A percentile compares a stretch with the other conserved stretches of the same genome.
Evolutionary conservation across 2,888 invertebrate genomes (phyloP).

Genomic region (Mongoloraphidia duomilia): DNA sequence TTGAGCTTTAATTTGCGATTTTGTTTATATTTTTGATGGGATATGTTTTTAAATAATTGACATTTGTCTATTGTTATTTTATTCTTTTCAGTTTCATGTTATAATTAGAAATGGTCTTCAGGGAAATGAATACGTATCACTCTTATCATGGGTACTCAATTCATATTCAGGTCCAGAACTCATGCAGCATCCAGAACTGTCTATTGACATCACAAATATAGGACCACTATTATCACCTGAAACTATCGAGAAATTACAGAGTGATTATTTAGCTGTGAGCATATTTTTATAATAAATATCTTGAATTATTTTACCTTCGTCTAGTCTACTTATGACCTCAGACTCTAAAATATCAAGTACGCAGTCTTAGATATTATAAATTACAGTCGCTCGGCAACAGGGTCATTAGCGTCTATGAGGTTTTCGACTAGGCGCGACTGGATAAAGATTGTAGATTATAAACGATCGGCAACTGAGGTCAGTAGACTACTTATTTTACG

Average conservation of each 20-base stretch:
- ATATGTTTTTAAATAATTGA: not conserved
- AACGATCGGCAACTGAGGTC: too few species aligned
- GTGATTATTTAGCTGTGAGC: constrained; percentile 58
- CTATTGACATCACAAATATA: constrained; percentile 49
- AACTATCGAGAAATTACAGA: constrained; percentile 62
- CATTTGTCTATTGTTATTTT: not conserved
- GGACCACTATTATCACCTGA: constrained; percentile 64
- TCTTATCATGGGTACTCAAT: constrained; percentile 85
- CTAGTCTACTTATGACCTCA: not conserved
- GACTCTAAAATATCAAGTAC: too few species aligned
- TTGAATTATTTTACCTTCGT: too few species aligned
- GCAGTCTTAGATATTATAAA: too few species aligned
- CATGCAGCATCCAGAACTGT: constrained; percentile 73
- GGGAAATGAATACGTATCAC: constrained; percentile 91
- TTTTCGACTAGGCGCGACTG: too few species aligned
- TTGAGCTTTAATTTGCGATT: not conserved
- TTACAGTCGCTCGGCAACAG: too few species aligned
- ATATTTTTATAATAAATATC: not conserved
- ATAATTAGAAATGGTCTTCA: constrained; percentile 77
- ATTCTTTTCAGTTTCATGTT: constrained; percentile 53
- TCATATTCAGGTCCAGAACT: constrained; percentile 80
- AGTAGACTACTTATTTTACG: too few species aligned
- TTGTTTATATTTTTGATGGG: not conserved
- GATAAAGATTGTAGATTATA: too few species aligned
- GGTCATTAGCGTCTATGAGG: too few species aligned